Evolutionary conservation across 2,888 invertebrate genomes (phyloP).

Genomic region (Agrotis ipsilon): DNA sequence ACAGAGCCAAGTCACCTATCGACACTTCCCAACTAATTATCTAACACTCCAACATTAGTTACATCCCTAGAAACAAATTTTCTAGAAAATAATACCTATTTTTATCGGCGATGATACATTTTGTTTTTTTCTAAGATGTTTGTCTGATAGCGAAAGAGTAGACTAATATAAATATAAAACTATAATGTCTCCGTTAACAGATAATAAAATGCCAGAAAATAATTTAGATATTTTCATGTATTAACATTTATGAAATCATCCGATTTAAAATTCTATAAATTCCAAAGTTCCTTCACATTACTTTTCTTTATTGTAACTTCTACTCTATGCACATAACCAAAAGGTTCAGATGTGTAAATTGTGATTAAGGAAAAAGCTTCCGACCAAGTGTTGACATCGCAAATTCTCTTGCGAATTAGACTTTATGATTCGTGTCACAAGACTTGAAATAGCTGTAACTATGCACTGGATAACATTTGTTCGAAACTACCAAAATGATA

Average conservation of each 20-base stretch:
- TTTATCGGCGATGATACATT: not conserved
- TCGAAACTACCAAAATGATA: slow-evolving; percentile 21
- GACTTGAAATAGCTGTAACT: slow-evolving; percentile 15
- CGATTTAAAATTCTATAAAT: slow-evolving; percentile 46
- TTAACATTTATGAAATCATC: slow-evolving; percentile 5
- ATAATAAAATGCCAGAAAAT: not conserved
- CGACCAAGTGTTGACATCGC: not conserved
- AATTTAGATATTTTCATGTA: too few relatives aligned
- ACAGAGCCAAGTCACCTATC: slow-evolving; percentile 44
- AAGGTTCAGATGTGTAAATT: slow-evolving; percentile 10
- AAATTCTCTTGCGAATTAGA: slow-evolving; percentile 10
- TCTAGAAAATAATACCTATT: slow-evolving; percentile 25
- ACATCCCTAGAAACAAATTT: slow-evolving; percentile 12
- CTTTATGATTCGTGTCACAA: slow-evolving; percentile 19
- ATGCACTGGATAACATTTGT: slow-evolving; percentile 26
- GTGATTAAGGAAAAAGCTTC: not conserved
- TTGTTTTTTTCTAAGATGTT: not conserved
- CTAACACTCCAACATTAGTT: slow-evolving; percentile 24
- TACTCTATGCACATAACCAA: not conserved
- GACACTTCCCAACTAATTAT: slow-evolving; percentile 51
- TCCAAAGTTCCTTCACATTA: slow-evolving; percentile 13
- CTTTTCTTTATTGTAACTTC: not conserved
- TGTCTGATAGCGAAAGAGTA: not conserved
- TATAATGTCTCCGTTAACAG: not conserved
- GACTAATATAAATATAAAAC: not conserved